A percentile compares a stretch with the other conserved stretches of the same genome.
These are phyloP conservation scores for Onchidella celtica DNA, from an alignment of 2,888 invertebrate species.

Conservation along the genomic window DNA sequence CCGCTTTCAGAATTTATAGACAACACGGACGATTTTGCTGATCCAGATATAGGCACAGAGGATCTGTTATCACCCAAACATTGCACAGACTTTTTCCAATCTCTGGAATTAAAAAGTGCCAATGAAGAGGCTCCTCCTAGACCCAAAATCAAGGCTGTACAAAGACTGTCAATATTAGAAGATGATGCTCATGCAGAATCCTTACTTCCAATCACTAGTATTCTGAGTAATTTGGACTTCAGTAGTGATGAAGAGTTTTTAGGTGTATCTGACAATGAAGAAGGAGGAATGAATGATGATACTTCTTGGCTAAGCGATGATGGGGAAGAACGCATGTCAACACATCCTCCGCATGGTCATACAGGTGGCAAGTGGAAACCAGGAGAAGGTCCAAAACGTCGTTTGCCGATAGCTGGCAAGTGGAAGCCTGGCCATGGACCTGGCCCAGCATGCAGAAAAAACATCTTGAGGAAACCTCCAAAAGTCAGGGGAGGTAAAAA, in stretches of 20 bases:
- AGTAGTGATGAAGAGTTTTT: slow-evolving; percentile 75
- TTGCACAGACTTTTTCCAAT: slow-evolving; percentile 88
- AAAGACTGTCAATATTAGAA: slow-evolving; percentile 42
- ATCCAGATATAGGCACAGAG: slow-evolving; percentile 59
- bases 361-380: slow-evolving; percentile 88
- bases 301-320: slow-evolving; percentile 52
- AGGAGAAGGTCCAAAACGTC: slow-evolving; percentile 64
- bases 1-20: slow-evolving; percentile 55
- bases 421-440: slow-evolving; percentile 54
- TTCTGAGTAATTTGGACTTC: slow-evolving; percentile 75
- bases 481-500: slow-evolving; percentile 20
- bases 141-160: slow-evolving; percentile 43
- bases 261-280: slow-evolving; percentile 66
- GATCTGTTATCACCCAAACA: slow-evolving; percentile 52
- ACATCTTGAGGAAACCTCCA: slow-evolving; percentile 25
- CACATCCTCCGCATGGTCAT: slow-evolving; percentile 68
- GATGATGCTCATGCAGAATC: slow-evolving; percentile 50
- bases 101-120: slow-evolving; percentile 82
- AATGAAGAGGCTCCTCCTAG: slow-evolving; percentile 50
- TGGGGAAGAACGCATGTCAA: slow-evolving; percentile 61
- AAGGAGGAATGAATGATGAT: slow-evolving; percentile 60
- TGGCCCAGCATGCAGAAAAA: slow-evolving; percentile 37
- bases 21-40: slow-evolving; percentile 53
- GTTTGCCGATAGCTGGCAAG: slow-evolving; percentile 54
- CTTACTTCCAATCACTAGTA: slow-evolving; percentile 72